Conservation (phyloP, 2,888 invertebrate genomes). For the Eupithecia vulgata region DNA sequence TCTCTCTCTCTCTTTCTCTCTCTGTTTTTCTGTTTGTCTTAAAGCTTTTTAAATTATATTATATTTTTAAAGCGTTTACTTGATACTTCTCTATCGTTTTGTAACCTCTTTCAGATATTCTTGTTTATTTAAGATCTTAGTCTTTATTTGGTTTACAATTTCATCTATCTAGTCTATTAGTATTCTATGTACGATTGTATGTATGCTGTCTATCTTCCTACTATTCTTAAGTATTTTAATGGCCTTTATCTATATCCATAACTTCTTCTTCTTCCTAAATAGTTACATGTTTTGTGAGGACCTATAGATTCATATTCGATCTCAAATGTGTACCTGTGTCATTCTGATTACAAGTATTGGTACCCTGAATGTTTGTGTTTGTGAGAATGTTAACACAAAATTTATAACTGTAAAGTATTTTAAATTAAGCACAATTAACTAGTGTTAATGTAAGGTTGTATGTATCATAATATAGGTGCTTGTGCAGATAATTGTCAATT, state of each 20-base stretch:
- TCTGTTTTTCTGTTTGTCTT: background rate
- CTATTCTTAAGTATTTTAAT: background rate
- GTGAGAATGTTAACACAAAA: conserved; percentile 29
- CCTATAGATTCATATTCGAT: background rate
- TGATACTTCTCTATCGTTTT: background rate
- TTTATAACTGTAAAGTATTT: conserved; percentile 27
- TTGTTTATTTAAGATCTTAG: background rate
- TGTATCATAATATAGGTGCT: conserved; percentile 81
- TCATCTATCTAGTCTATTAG: conserved; percentile 50
- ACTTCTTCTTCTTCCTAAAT: background rate
- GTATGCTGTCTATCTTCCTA: conserved; percentile 25
- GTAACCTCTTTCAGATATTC: background rate
- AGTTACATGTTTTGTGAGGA: background rate
- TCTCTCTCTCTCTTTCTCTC: background rate
- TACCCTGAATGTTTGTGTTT: conserved; percentile 12
- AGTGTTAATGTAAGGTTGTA: conserved; percentile 75
- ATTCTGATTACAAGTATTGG: conserved; percentile 16
- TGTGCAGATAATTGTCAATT: conserved; percentile 81
- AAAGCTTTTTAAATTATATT: background rate
- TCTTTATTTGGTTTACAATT: conserved; percentile 45
- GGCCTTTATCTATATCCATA: background rate
- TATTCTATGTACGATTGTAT: conserved; percentile 48
- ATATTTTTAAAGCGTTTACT: background rate
- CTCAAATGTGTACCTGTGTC: background rate
- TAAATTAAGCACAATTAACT: conserved; percentile 55